Evolutionary conservation across 2,113 vertebrate genomes (phyloP), one percentile per base, ranked within the genome.

Genomic region (Phrynocephalus versicolor): DNA sequence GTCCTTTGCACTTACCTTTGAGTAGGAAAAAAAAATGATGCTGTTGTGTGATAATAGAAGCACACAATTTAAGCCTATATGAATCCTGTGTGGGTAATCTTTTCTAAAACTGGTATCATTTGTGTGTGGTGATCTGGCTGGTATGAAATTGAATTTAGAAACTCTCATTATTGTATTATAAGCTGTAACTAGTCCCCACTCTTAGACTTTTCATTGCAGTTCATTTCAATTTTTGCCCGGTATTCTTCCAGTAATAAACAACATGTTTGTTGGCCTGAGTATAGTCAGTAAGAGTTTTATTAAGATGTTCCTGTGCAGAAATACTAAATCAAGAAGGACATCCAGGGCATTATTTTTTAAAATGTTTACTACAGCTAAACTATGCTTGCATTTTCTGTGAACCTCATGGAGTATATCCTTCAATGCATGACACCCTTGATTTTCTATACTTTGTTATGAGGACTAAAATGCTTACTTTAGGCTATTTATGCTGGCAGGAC

Each of bases 371-470:
- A 45, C 79, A 87, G 89, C 57, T 92, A 85, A 91, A 90, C 73
- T 84, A 87, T 88, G 74, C 79, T 87, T 87, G 81, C 90, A 79
- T 89, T 90, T 51, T 85, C 92, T 88, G 57, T 89, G 87, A 94
- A 92, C 81, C 81, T 81, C 79, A 83, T 88, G 74, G 60, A 85
- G 74, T 88, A 79, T 86, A 88, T 91, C 88, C 79, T 87, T 91
- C 93, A 93, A 88, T 91, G 84, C 89, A 89, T 80, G 88, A 67
- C 82, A 92, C 81, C 91, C 79, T 90, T 91, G n/a, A 85, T 91
- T 94, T 94, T 93, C 91, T 87, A 81, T 88, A 84, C 70, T 95
- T 92, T 94, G 85, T 94, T 95, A 92, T 93, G 92, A 92, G 91
- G 94, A 91, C 80, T 70, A 86, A 89, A 93, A 91, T 91, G 92